Base-by-base conservation (phyloP, 2,888 invertebrate genomes). In the Plebejus melissa region DNA sequence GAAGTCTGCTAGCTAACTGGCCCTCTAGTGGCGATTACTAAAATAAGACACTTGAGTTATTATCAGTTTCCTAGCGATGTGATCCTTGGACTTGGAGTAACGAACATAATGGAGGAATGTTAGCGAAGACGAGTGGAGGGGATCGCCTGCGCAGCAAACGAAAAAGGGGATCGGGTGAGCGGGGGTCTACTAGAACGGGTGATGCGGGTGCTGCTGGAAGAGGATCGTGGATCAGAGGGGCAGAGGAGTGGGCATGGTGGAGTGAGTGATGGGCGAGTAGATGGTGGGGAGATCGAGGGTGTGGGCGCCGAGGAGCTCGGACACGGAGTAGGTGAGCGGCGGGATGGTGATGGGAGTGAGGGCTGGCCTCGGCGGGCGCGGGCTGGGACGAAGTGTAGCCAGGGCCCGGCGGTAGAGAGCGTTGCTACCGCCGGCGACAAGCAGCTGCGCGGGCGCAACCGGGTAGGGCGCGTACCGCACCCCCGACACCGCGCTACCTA, bases 271-370 rank as follows among this genome's bases (percentile, higher is more conserved):
- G n/a, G 95, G 94, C 41, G 94, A 94, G 81, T 96, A 95, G 74
- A 96, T 94, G 76, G 96, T 94, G 77, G 95, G 95, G 84, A 97
- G 95, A 86, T 97, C 97, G 74, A 97, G 94, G 16, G 96, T 94
- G 78, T 95, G 95, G 74, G 93, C 92, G 69, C 96, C 96, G 76
- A 97, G 94, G 80, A 86, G 90, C 77, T 93, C 93, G 90, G 95
- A 83, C 86, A 94, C 85, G 86, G 94, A 88, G 94, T 93, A 87
- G 82, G 91, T 83, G 82, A 93, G 90, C 57, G 94, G 91, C 6
- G 93, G 91, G 74, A 91, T 85, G 76, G 89, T 81, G 80, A 90
- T 88, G 69, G 90, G 87, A 76, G 89, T 84, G 81, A 94, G 87
- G 79, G 93, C 80, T 76, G 90, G 87, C 79, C 91, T 87, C 79